A percentile compares a stretch with the other conserved stretches of the same genome.
phyloP scores from a whole-genome alignment of 2,113 vertebrate species.

The Prochilodus magdalenae region DNA sequence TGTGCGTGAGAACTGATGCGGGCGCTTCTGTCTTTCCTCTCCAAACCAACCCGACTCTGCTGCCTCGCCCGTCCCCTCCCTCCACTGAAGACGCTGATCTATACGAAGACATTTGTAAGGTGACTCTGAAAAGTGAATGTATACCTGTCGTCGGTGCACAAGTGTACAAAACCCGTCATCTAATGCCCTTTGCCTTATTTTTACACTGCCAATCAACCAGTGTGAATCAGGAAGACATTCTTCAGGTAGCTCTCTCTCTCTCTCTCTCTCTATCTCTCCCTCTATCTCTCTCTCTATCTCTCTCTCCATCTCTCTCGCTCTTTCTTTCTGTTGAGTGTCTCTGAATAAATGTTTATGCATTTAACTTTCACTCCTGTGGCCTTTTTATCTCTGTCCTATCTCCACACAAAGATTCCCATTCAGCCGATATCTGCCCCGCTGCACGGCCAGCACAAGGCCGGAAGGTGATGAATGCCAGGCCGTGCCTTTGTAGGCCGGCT shows the following conservation, averaged over 20 bases:
- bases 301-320: neutral
- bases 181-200: conserved; percentile 49
- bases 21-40: neutral
- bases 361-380: neutral
- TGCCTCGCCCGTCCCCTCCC: neutral
- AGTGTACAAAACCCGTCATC: conserved; percentile 11
- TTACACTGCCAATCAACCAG: conserved; percentile 45
- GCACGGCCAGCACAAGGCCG: neutral
- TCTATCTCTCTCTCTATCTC: conserved; percentile 11
- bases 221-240: conserved; percentile 46
- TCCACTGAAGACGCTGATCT: neutral
- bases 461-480: neutral
- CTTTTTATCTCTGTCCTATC: neutral
- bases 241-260: conserved; percentile 32
- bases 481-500: too few relatives aligned
- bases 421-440: neutral
- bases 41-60: neutral
- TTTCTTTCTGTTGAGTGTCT: conserved; percentile 30
- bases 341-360: conserved; percentile 48
- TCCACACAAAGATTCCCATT: neutral
- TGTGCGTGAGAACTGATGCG: neutral
- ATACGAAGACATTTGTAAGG: conserved; percentile 13
- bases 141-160: conserved; percentile 10
- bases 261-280: conserved; percentile 15
- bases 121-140: conserved; percentile 9